Conservation (phyloP, 2,888 invertebrate species). For the Nephrotoma flavescens region DNA sequence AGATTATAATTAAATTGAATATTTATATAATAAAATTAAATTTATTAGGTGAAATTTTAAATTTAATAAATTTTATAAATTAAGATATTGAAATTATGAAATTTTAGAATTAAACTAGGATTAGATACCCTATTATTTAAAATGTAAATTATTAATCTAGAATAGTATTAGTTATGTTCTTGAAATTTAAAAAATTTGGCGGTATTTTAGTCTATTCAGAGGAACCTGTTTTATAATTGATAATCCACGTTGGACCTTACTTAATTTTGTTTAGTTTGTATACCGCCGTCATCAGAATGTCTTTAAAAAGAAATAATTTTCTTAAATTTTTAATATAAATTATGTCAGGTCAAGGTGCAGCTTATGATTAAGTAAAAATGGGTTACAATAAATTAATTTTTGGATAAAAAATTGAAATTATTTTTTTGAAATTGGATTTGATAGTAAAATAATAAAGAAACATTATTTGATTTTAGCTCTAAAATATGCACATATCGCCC, state of each 20-base stretch:
- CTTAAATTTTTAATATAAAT: constrained; percentile 31
- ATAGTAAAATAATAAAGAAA: constrained; percentile 40
- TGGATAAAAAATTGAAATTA: constrained; percentile 34
- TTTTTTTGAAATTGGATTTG: constrained; percentile 47
- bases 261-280: constrained; percentile 33
- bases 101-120: too few relatives aligned
- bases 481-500: not conserved
- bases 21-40: constrained; percentile 24
- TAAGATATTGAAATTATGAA: constrained; percentile 35
- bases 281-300: constrained; percentile 30
- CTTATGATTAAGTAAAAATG: constrained; percentile 48
- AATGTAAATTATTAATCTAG: constrained; percentile 25
- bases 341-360: constrained; percentile 60
- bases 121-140: constrained; percentile 25
- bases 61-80: constrained; percentile 32
- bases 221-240: constrained; percentile 55
- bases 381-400: constrained; percentile 46
- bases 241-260: constrained; percentile 40
- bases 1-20: constrained; percentile 8
- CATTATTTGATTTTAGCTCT: constrained; percentile 25
- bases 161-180: constrained; percentile 43
- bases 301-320: constrained; percentile 36
- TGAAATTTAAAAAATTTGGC: constrained; percentile 55
- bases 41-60: constrained; percentile 44
- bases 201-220: constrained; percentile 54